Conservation (phyloP, 2,113 vertebrate species). For the Ceyx melanurus region DNA sequence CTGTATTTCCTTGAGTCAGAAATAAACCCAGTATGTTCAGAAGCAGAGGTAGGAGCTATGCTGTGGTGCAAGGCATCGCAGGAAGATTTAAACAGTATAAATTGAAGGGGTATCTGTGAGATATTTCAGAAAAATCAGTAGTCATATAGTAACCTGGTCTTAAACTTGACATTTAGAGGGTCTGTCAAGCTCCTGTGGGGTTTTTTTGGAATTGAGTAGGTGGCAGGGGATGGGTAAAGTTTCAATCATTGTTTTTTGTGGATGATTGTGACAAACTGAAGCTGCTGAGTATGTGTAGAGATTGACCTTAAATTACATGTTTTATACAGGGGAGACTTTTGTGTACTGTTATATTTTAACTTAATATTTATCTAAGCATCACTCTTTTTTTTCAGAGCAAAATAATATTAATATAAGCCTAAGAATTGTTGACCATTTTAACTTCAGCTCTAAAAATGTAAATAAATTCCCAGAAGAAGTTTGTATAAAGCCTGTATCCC, state of each 20-base stretch:
- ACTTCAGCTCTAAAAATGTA: not conserved
- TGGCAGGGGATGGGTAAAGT: not conserved
- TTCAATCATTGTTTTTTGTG: not conserved
- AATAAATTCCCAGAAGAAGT: not conserved
- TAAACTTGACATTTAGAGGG: not conserved
- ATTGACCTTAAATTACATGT: not conserved
- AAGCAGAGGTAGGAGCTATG: not conserved
- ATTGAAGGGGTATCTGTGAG: not conserved
- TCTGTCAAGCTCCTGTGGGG: not conserved
- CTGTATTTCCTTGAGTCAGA: not conserved
- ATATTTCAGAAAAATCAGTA: not conserved
- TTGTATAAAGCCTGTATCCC: not conserved
- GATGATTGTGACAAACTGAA: not conserved
- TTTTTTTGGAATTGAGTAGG: not conserved
- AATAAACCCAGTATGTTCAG: not conserved
- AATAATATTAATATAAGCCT: not conserved
- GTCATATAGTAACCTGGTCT: not conserved
- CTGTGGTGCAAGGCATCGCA: not conserved
- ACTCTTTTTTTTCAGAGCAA: not conserved
- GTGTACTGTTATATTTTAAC: not conserved
- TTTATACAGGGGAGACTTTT: not conserved
- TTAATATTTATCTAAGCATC: not conserved
- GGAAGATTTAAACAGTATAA: not conserved
- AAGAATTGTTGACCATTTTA: not conserved
- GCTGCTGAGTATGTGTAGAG: not conserved